Base-by-base conservation (phyloP, 2,888 invertebrate genomes). In the Acronicta alni region DNA sequence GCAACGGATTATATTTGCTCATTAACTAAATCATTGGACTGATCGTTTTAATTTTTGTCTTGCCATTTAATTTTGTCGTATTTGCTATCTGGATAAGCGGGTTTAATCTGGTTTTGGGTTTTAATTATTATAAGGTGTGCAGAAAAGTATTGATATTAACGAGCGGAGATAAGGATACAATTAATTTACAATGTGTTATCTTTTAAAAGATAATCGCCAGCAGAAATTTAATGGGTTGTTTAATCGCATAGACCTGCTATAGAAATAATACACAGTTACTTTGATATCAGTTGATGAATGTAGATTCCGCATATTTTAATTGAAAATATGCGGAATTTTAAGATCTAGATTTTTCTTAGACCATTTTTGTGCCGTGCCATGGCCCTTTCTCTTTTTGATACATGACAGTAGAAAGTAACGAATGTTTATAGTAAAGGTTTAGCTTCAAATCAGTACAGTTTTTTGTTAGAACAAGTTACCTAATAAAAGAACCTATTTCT, bases 11-110 rank as follows among this genome's bases (percentile, higher is more conserved):
- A 81, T 80, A 79, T 80, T 82, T 77, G 79, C 81, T 82, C 81
- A 84, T 84, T 81, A 83, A 77, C 68, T 77, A 79, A 83, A 82
- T 80, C 79, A 79, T 75, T 69, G 72, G 56, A 64, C 79, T 81
- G 79, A 84, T 79, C 80, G 81, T 74, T 82, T 85, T 69, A 55
- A 73, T 69, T 76, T 77, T 73, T 68, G 66, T 66, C 55, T 69
- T 59, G 43, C 17, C 69, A 52, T 73, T 73, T 82, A 84, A 84
- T 84, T 85, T 84, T 73, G 79, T 78, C 78, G 66, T 72, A 70
- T 77, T 80, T 53, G 60, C 62, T 67, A 76, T 75, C 76, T 70
- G 67, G 41, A 59, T 72, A 72, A 78, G 59, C 77, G 39, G 49
- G 53, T 73, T 65, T 68, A 73, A 68, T 75, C 60, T 45, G 51